Evolutionary conservation across 2,888 invertebrate species (phyloP), one percentile per base, ranked within the genome.

Genomic region (Conistra vaccinii): DNA sequence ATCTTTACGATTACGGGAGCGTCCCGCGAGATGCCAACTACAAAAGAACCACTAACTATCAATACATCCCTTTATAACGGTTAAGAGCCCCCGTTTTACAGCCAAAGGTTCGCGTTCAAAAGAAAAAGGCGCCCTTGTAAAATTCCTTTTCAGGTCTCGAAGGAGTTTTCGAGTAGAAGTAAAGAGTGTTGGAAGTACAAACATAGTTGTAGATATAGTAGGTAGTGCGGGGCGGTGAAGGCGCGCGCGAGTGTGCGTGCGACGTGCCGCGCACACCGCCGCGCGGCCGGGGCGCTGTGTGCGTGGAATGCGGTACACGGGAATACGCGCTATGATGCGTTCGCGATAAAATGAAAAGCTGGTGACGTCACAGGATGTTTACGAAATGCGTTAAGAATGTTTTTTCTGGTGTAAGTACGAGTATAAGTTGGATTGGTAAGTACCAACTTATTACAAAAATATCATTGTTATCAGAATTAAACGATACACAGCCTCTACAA

Each of bases 101-200:
- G 88, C 90, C 90, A 90, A 93, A 94, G 93, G 94, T 93, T 85
- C 87, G 77, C 72, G 60, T 94, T 94, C 92, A 94, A 94, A 95
- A 94, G 94, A 93, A 93, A 87, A 93, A 92, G 90, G 89, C 91
- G 94, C 94, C 94, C 95, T 95, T 95, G 94, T 94, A 93, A 95
- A 95, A 93, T 93, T 94, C 92, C 78, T 93, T 95, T 95, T 94
- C 94, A 94, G 93, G 94, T 95, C 95, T 95, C 95, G 72, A 85
- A 93, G 95, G 95, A 94, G 92, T 94, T 93, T 92, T 89, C 85
- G 80, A 87, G 88, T 87, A 80, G 81, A 87, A 88, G 87, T 85
- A 89, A 91, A 90, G 87, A 85, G 88, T 88, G 87, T 83, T 87
- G 82, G 84, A 82, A 90, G 78, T 69, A 85, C 90, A 89, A 91